Evolutionary conservation across 2,113 vertebrate genomes (phyloP).

Genomic region (Aspidoscelis tigris): DNA sequence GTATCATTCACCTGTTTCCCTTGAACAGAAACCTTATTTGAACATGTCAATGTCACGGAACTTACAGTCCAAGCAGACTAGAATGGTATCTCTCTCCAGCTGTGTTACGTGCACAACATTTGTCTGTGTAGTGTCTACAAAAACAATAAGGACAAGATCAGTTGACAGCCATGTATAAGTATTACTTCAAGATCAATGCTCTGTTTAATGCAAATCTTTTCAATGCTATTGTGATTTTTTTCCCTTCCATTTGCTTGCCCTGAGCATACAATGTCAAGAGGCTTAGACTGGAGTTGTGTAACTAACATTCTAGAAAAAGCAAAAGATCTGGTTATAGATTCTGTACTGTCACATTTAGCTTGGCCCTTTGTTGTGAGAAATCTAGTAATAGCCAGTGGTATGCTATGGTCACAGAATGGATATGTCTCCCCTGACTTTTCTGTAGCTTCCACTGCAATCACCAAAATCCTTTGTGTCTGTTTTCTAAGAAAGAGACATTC

Average conservation of each 20-base stretch:
- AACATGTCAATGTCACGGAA: constrained; percentile 50
- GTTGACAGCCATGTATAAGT: constrained; percentile 33
- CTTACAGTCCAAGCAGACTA: constrained; percentile 97
- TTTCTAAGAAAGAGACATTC: background rate
- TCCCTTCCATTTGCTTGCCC: constrained; percentile 41
- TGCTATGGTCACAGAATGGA: background rate
- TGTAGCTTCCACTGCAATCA: background rate
- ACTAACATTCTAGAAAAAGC: background rate
- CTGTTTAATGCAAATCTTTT: constrained; percentile 14
- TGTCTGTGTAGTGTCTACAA: constrained; percentile 91
- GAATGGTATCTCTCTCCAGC: constrained; percentile 95
- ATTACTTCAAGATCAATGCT: constrained; percentile 11
- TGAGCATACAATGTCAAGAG: background rate
- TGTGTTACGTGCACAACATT: constrained; percentile 96
- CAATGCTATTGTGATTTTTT: background rate
- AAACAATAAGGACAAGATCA: constrained; percentile 53
- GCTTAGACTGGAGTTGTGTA: background rate
- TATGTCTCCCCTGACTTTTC: background rate
- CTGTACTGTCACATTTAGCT: background rate
- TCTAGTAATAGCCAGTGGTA: background rate
- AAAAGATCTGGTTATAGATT: background rate
- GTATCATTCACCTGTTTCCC: constrained; percentile 36
- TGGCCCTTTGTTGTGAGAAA: background rate
- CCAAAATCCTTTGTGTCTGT: no score
- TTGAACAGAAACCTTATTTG: constrained; percentile 13